phyloP scores from a whole-genome alignment of 2,797 vertebrate species.

The Zalophus californianus region DNA sequence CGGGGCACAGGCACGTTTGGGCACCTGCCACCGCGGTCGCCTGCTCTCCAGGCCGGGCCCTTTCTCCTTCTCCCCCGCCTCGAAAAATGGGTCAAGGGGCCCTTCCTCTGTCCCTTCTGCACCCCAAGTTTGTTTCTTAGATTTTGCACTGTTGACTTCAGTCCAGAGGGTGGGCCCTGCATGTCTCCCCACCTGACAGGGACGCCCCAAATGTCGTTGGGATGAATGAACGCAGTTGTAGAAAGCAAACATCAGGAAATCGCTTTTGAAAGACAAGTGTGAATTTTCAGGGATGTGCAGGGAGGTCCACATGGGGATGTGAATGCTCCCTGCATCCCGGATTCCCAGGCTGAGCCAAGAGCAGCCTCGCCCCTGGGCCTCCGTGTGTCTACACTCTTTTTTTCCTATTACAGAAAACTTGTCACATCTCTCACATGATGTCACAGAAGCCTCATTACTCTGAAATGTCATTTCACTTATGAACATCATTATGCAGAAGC shows the following conservation, averaged over 20 bases:
- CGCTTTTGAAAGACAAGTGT: not conserved
- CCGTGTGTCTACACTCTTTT: not conserved
- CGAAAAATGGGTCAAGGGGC: fast-evolving
- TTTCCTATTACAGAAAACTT: not conserved
- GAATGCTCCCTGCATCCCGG: not conserved
- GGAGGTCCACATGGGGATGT: no score
- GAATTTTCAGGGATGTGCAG: fast-evolving
- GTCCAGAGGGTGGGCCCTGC: not conserved
- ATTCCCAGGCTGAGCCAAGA: fast-evolving
- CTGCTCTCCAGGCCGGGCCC: fast-evolving
- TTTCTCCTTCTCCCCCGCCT: fast-evolving
- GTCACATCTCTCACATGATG: slow-evolving; percentile 67
- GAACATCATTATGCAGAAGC: slow-evolving; percentile 65
- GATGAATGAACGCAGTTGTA: fast-evolving
- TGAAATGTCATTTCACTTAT: slow-evolving; percentile 78
- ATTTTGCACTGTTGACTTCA: no score
- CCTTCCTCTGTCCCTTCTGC: not conserved
- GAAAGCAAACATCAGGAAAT: not conserved
- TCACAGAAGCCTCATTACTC: slow-evolving; percentile 76
- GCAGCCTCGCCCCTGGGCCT: not conserved
- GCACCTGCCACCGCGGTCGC: not conserved
- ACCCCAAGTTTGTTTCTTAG: not conserved
- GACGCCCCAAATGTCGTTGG: fast-evolving
- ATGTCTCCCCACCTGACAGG: no score
- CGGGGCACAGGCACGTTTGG: fast-evolving